These are phyloP conservation scores for Oscarella lobularis DNA, from an alignment of 37 sponge, comb jelly and placozoan genomes.

Conservation along the genomic window DNA sequence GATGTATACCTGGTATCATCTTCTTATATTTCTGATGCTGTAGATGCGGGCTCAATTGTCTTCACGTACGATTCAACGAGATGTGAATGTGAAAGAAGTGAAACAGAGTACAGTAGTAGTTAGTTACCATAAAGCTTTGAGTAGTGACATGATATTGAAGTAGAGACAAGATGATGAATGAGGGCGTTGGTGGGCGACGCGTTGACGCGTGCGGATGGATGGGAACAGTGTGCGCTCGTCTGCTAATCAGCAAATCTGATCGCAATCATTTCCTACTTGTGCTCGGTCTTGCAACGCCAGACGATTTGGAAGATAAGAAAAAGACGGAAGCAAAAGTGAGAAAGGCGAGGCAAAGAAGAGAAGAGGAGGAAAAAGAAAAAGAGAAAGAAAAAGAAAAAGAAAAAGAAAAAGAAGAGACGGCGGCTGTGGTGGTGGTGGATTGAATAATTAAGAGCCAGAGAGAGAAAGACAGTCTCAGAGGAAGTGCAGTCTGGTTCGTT, in stretches of 20 bases:
- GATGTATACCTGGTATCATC: neutral
- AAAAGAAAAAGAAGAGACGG: no score
- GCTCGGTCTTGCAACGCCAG: neutral
- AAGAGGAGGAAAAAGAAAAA: no score
- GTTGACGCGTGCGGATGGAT: neutral
- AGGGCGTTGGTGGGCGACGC: neutral
- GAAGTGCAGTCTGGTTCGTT: no score
- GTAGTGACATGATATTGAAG: neutral
- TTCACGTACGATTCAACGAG: neutral
- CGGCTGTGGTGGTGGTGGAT: no score
- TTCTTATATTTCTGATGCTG: neutral
- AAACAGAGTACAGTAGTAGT: neutral
- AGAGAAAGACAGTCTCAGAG: no score
- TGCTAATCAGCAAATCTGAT: neutral
- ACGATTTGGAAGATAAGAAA: neutral
- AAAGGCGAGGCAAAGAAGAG: no score
- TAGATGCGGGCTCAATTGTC: neutral
- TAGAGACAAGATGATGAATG: neutral
- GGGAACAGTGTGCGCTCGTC: neutral
- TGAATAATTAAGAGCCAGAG: no score
- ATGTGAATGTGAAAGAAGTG: neutral
- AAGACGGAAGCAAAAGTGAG: no score
- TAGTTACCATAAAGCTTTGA: neutral
- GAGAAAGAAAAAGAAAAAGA: no score
- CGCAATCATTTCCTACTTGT: neutral